These are phyloP conservation scores for Laothoe populi DNA, from an alignment of 2,888 invertebrate genomes.

Conservation along the genomic window DNA sequence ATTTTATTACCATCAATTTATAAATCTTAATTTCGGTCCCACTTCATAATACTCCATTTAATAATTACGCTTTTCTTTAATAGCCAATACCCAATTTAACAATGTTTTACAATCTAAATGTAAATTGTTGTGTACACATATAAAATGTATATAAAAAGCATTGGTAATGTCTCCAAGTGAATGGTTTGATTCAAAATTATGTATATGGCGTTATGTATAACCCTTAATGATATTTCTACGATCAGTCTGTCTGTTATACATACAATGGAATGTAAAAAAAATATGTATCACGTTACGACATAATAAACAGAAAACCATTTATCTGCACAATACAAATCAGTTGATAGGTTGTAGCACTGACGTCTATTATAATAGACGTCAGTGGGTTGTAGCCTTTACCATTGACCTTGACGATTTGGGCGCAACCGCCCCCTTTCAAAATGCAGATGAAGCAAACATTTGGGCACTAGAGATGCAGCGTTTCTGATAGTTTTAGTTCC, in stretches of 20 bases:
- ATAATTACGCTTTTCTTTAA: slow-evolving; percentile 30
- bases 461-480: too few relatives aligned
- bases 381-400: too few relatives aligned
- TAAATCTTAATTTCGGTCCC: slow-evolving; percentile 71
- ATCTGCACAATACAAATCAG: neutral
- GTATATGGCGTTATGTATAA: slow-evolving; percentile 40
- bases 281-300: slow-evolving; percentile 21
- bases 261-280: slow-evolving; percentile 63
- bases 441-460: too few relatives aligned
- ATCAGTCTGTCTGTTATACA: slow-evolving; percentile 64
- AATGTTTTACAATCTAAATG: slow-evolving; percentile 29
- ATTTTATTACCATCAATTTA: slow-evolving; percentile 50
- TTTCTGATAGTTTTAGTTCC: too few relatives aligned
- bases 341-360: neutral
- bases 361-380: too few relatives aligned
- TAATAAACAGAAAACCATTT: neutral
- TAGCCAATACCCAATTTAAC: slow-evolving; percentile 25
- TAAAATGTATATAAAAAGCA: slow-evolving; percentile 28
- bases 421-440: too few relatives aligned
- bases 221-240: slow-evolving; percentile 53
- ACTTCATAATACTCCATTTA: slow-evolving; percentile 64
- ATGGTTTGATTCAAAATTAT: slow-evolving; percentile 37
- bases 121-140: slow-evolving; percentile 31
- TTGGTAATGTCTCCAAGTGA: slow-evolving; percentile 16
- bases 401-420: too few relatives aligned